These are phyloP conservation scores for Macaca nemestrina DNA, from an alignment of 2,113 vertebrate species.

Conservation along the genomic window DNA sequence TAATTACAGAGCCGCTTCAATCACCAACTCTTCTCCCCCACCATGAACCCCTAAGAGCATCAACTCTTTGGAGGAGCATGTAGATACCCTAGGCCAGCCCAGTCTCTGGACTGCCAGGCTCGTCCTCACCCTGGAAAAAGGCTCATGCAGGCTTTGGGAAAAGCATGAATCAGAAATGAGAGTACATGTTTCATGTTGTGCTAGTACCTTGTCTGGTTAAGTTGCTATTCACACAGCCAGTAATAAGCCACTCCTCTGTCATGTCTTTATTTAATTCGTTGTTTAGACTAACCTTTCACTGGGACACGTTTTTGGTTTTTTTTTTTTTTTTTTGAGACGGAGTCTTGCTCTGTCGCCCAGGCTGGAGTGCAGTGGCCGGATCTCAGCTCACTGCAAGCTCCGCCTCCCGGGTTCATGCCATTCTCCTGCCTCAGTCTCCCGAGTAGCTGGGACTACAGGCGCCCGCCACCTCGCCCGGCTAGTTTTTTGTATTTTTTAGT, in stretches of 20 bases:
- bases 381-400: too few relatives aligned
- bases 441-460: too few relatives aligned
- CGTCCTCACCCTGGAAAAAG: not conserved
- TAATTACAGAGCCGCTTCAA: not conserved
- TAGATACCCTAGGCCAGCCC: not conserved
- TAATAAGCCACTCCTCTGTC: slow-evolving; percentile 79
- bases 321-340: too few relatives aligned
- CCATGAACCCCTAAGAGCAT: not conserved
- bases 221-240: slow-evolving; percentile 79
- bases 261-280: slow-evolving; percentile 81
- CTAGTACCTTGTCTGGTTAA: slow-evolving; percentile 79
- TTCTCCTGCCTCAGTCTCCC: too few relatives aligned
- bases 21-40: not conserved
- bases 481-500: too few relatives aligned
- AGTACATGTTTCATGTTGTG: slow-evolving; percentile 76
- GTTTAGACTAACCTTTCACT: slow-evolving; percentile 70
- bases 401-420: too few relatives aligned
- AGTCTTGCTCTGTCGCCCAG: too few relatives aligned
- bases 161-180: slow-evolving; percentile 76
- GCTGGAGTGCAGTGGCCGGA: too few relatives aligned
- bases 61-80: not conserved
- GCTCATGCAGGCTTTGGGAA: not conserved
- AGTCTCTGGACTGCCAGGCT: not conserved
- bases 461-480: too few relatives aligned
- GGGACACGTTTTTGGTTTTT: slow-evolving; percentile 10